phyloP scores from a whole-genome alignment of 2,888 invertebrate genomes.

The Agrochola lota region DNA sequence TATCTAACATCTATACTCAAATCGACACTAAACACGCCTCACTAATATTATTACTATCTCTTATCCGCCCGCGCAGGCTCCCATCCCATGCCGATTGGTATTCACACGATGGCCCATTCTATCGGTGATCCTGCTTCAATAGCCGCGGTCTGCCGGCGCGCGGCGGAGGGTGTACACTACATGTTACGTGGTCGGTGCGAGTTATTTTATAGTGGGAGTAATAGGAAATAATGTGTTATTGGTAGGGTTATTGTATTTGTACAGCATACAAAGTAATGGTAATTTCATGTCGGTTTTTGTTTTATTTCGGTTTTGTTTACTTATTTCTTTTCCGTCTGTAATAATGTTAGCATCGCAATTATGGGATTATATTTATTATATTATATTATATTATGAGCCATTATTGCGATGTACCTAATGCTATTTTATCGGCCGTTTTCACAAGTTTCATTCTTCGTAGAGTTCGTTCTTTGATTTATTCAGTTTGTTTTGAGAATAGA shows the following conservation, averaged over 20 bases:
- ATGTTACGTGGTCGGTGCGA: conserved; percentile 16
- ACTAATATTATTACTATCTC: not conserved
- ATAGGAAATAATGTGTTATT: conserved; percentile 1
- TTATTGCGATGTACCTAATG: not conserved
- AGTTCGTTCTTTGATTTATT: not conserved
- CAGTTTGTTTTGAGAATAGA: not conserved
- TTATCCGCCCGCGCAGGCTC: conserved; percentile 38
- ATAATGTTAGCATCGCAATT: not conserved
- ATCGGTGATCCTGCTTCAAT: conserved; percentile 13
- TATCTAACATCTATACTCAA: not conserved
- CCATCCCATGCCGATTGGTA: not conserved
- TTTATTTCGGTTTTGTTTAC: not conserved
- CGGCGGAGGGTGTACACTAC: conserved; percentile 2
- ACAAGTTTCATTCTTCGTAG: not conserved
- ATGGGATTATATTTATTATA: too few species aligned
- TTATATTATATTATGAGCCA: too few species aligned
- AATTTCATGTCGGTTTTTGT: not conserved
- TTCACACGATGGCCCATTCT: conserved; percentile 22
- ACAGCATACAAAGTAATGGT: not conserved
- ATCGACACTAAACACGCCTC: not conserved
- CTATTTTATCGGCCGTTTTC: not conserved
- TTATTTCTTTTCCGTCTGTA: not conserved
- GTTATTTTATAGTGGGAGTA: not conserved
- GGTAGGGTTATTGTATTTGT: not conserved
- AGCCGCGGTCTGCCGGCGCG: not conserved